Conservation (phyloP, 1,140 invertebrate genomes). For the Hormaphis cornu region DNA sequence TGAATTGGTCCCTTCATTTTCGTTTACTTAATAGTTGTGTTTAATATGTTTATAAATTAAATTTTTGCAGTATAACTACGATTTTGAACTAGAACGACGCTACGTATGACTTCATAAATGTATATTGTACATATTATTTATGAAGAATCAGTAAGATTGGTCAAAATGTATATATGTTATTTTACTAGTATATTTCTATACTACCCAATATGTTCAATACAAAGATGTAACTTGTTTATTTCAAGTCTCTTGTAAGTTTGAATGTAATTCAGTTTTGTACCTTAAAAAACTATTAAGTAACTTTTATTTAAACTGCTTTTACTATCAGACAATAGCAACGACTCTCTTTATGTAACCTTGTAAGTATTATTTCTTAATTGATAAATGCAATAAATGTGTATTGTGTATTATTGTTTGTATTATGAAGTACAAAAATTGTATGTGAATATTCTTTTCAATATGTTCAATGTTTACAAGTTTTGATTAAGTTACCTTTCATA, state of each 20-base stretch:
- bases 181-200: not conserved
- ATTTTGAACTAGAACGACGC: constrained; percentile 5
- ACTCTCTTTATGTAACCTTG: too few species aligned
- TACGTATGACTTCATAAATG: constrained; percentile 12
- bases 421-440: too few species aligned
- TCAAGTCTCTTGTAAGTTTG: not conserved
- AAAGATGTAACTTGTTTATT: not conserved
- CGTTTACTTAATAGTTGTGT: too few species aligned
- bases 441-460: not conserved
- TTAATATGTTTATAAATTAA: not conserved
- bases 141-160: not conserved
- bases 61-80: constrained; percentile 15
- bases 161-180: not conserved
- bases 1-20: not conserved
- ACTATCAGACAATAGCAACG: too few species aligned
- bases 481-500: not conserved
- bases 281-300: not conserved
- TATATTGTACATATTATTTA: not conserved
- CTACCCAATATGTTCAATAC: not conserved
- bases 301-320: not conserved
- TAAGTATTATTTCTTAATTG: not conserved
- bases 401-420: not conserved
- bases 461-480: not conserved
- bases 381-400: not conserved
- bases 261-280: not conserved